phyloP scores from a whole-genome alignment of 2,888 invertebrate genomes.

The Eurytoma californica region DNA sequence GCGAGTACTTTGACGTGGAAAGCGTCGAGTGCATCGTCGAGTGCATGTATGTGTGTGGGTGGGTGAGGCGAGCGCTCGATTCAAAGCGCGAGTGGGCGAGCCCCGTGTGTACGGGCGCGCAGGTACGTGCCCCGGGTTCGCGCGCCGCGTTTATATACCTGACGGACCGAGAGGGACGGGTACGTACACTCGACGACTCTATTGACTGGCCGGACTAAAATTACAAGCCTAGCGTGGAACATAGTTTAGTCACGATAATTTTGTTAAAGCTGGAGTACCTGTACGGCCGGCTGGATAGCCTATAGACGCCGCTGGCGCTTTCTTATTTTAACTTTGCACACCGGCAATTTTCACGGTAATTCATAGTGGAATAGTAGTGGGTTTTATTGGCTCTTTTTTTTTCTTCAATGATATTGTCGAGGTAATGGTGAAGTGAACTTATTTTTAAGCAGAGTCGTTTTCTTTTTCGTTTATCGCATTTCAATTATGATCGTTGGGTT shows the following conservation, averaged over 20 bases:
- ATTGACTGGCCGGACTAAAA: constrained; percentile 38
- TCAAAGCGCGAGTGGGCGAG: background rate
- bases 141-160: background rate
- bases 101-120: background rate
- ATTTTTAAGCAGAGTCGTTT: too few species aligned
- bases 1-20: constrained; percentile 37
- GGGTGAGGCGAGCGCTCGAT: background rate
- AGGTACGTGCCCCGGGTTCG: background rate
- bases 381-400: too few species aligned
- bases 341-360: too few species aligned
- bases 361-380: too few species aligned
- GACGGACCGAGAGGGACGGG: background rate
- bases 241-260: constrained; percentile 9
- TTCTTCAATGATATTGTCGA: too few species aligned
- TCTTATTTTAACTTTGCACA: background rate
- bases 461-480: too few species aligned
- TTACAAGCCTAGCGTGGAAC: constrained; percentile 27
- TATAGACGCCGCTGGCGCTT: too few species aligned
- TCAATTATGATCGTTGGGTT: too few species aligned
- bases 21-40: constrained; percentile 12
- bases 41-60: background rate
- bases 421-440: too few species aligned
- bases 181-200: constrained; percentile 30
- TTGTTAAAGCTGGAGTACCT: background rate
- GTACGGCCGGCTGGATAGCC: too few species aligned